Base-by-base conservation (phyloP, 1,140 invertebrate genomes). In the Scaptomyza graminum region DNA sequence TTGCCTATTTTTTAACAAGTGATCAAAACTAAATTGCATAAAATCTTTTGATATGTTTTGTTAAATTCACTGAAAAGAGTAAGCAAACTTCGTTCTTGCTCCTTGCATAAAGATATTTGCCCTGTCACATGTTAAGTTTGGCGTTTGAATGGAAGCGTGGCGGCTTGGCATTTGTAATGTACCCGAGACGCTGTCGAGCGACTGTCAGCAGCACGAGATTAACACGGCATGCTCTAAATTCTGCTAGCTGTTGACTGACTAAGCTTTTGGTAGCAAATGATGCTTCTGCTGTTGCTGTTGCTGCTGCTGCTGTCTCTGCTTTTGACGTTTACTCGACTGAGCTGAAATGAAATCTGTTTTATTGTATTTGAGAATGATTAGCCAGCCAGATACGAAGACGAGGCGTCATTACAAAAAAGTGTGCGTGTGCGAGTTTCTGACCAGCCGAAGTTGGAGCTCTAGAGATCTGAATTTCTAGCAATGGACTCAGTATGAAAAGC, bases 341-440 rank as follows among this genome's bases (percentile, higher is more conserved):
- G 59, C 78, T 73, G 61, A 79, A 52, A 76, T 82, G 67, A 87
- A 49, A 79, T 82, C 71, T 72, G 74, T 77, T 84, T 85, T 85
- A 85, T 85, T 79, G 78, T 85, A 87, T 85, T 85, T 85, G 78
- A 82, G 55, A 78, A 85, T 87, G 82, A 85, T 85, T 85, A 85
- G 82, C 64, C 54, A 47, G 15, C 11, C 60, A 85, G 82, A 85
- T 85, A 85, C 78, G 71, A 51, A 78, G 43, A 47, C 72, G 47
- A 64, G 71, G 74, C 46, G 61, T 70, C 74, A 77, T 81, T 69
- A 84, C 61, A 74, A 60, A 62, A 69, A 82, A 75, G 81, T 85
- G 76, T 75, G 56, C 50, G 52, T 37, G 31, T 18, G 52, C 63
- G 44, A n/a, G n/a, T n/a, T n/a, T n/a, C n/a, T n/a, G n/a, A n/a